Conservation (phyloP, 2,797 vertebrate genomes). For the Avahi laniger region DNA sequence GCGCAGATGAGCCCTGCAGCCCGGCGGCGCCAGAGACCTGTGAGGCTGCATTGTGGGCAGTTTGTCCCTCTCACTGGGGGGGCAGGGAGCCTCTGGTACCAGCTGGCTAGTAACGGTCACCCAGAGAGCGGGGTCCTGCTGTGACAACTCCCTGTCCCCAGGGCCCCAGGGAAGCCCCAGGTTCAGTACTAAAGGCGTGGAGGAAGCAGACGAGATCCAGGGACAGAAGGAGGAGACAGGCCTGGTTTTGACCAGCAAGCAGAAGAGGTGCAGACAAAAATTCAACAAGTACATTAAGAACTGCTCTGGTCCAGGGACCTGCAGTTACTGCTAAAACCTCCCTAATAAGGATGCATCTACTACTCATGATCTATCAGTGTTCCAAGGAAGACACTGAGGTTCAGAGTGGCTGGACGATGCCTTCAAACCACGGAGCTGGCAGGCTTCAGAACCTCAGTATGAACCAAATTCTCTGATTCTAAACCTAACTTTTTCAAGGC, state of each 20-base stretch:
- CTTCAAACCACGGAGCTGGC: accelerated
- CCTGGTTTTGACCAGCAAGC: accelerated
- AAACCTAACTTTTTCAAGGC: neutral
- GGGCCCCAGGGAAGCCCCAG: neutral
- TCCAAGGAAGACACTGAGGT: neutral
- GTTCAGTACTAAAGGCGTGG: neutral
- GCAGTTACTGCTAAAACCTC: neutral
- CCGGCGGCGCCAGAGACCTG: accelerated
- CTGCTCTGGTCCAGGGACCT: neutral
- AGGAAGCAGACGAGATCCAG: neutral
- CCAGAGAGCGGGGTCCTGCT: neutral
- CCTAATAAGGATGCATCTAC: accelerated
- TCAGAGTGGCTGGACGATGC: neutral
- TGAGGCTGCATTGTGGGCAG: accelerated
- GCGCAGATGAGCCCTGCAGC: accelerated
- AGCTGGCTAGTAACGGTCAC: neutral
- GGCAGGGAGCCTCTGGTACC: neutral
- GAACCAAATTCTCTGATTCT: neutral
- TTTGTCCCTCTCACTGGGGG: accelerated
- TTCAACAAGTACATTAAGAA: accelerated
- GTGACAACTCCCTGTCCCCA: accelerated
- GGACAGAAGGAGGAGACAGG: too few relatives aligned
- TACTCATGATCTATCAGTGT: accelerated
- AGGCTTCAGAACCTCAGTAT: accelerated
- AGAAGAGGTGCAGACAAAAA: too few relatives aligned